These are phyloP conservation scores for Rynchops niger DNA, from an alignment of 2,113 vertebrate genomes.

Conservation along the genomic window DNA sequence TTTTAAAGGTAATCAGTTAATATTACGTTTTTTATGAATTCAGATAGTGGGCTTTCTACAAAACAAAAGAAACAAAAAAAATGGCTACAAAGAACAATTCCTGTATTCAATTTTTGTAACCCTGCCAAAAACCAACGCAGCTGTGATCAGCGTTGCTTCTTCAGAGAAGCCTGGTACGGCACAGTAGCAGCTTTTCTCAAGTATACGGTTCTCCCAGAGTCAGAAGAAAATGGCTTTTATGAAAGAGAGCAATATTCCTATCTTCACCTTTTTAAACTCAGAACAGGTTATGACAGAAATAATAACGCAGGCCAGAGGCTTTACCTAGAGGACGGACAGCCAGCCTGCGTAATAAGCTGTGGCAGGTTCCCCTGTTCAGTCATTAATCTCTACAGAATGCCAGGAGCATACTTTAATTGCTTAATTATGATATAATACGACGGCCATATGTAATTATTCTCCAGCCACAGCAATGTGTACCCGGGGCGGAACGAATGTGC, in stretches of 20 bases:
- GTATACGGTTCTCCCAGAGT: not conserved
- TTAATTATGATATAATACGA: slow-evolving; percentile 50
- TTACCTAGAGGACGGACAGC: not conserved
- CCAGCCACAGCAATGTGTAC: not conserved
- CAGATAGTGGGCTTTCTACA: not conserved
- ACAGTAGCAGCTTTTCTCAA: not conserved
- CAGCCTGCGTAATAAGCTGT: not conserved
- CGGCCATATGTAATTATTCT: slow-evolving; percentile 35
- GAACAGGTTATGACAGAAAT: not conserved
- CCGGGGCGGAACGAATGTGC: not conserved
- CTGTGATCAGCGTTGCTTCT: not conserved
- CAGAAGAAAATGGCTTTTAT: not conserved
- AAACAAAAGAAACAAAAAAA: not conserved
- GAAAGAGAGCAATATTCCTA: not conserved
- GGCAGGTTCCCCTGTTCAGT: slow-evolving; percentile 1
- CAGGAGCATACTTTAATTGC: slow-evolving; percentile 11
- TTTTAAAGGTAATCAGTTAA: not conserved
- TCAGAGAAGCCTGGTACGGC: not conserved
- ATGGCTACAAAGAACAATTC: not conserved
- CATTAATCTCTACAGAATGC: slow-evolving; percentile 33
- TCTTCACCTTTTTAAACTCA: not conserved
- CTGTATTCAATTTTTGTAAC: not conserved
- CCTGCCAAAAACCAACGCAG: not conserved
- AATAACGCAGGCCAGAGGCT: not conserved
- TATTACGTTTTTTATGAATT: not conserved